Percentiles rank a stretch among this genome's conserved stretches.
Conservation (phyloP, 1,140 invertebrate species). For the Penaeus chinensis region DNA sequence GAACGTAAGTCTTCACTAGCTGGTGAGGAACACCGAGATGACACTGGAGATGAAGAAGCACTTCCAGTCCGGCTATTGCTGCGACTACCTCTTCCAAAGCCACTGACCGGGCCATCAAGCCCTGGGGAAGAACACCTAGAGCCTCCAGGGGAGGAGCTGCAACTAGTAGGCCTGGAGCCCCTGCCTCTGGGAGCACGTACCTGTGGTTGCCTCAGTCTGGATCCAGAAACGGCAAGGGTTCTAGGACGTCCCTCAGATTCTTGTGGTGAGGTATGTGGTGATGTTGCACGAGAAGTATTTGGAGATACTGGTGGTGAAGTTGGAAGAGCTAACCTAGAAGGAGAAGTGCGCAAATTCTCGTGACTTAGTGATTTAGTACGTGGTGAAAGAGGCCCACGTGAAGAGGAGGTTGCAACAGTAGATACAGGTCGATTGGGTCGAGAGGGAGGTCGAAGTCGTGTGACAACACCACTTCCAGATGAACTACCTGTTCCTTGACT, state of each 20-base stretch:
- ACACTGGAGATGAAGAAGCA: slow-evolving; percentile 49
- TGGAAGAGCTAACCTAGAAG: slow-evolving; percentile 56
- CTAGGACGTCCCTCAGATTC: slow-evolving; percentile 47
- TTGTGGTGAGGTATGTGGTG: slow-evolving; percentile 48
- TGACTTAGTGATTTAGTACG: slow-evolving; percentile 55
- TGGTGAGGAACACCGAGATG: slow-evolving; percentile 52
- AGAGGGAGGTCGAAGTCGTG: slow-evolving; percentile 38
- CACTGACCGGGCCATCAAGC: slow-evolving; percentile 27
- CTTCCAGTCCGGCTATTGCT: slow-evolving; percentile 40
- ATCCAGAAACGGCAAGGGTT: slow-evolving; percentile 47
- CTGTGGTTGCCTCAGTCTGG: slow-evolving; percentile 48
- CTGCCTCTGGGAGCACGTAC: slow-evolving; percentile 44
- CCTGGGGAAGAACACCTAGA: slow-evolving; percentile 54
- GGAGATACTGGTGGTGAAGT: slow-evolving; percentile 48
- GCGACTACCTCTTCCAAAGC: slow-evolving; percentile 49
- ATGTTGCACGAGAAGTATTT: slow-evolving; percentile 45
- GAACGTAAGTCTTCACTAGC: slow-evolving; percentile 48
- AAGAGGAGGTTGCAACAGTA: slow-evolving; percentile 41
- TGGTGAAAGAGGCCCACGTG: slow-evolving; percentile 42
- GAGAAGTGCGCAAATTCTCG: slow-evolving; percentile 54
- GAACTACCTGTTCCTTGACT: slow-evolving; percentile 33
- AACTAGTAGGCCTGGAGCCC: slow-evolving; percentile 54
- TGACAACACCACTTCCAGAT: slow-evolving; percentile 19
- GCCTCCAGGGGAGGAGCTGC: slow-evolving; percentile 55
- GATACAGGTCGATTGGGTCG: slow-evolving; percentile 45